Base-by-base conservation (phyloP, 2,888 invertebrate species). In the Euphydryas editha region DNA sequence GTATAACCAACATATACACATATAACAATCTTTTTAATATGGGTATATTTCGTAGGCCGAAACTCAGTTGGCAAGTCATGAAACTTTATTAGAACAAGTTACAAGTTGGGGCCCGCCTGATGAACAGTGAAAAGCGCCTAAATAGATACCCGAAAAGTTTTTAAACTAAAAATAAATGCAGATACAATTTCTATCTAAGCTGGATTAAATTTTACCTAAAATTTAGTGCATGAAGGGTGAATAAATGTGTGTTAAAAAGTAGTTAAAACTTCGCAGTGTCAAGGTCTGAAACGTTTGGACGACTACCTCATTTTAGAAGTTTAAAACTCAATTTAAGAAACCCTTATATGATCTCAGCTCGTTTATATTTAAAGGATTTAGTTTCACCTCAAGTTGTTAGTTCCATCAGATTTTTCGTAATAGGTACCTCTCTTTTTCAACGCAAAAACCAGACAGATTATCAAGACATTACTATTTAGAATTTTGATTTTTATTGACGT, bases 61-160 rank as follows among this genome's bases (percentile, higher is more conserved):
- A 57, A 49, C 10, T 39, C 24, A 37, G 37, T 56, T 62, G 21
- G 21, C 46, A 13, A 51, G 24, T 62, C 62, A 57, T 57, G 47
- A 57, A 63, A 63, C 47, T 63, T n/a, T 57, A 15, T 42, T 47
- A 24, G 20, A 49, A 57, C 49, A 63, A 63, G 62, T 57, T 47
- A 56, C 56, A 30, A 39, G 44, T 55, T 20, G 17, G 21, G 39
- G 49, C 37, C 24, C 18, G 24, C 37, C 56, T 57, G 47, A 57
- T 57, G 57, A 49, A 57, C 57, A 39, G 56, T 63, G 62, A 63
- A 63, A 58, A 24, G 49, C 18, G 44, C 37, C 62, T 62, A 57
- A 62, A 62, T 62, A 57, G 62, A 62, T 57, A 47, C 17, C 62
- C 47, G 57, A 63, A 63, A 63, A 63, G 49, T 63, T 63, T 63